Conservation (phyloP, 2,797 vertebrate genomes). For the Enteromius anoplus region DNA sequence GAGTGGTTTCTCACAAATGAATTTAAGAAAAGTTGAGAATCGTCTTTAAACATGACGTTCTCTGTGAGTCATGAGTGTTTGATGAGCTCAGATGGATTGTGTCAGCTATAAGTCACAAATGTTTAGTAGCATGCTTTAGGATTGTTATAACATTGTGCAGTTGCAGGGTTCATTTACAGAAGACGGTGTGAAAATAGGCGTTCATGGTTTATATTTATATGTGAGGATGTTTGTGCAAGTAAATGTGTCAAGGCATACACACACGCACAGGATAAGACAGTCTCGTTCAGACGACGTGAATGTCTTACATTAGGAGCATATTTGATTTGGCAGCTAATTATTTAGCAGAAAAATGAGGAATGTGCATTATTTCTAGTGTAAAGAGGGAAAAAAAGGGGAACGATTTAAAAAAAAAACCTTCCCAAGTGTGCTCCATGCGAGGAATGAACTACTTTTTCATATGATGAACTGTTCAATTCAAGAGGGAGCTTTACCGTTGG, state of each 20-base stretch:
- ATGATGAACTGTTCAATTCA: slow-evolving; percentile 71
- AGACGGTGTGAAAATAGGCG: not conserved
- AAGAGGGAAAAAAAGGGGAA: slow-evolving; percentile 59
- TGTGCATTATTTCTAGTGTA: slow-evolving; percentile 65
- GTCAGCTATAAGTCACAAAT: not conserved
- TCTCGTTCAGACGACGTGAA: slow-evolving; percentile 24
- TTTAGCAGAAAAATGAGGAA: slow-evolving; percentile 61
- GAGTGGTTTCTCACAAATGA: not conserved
- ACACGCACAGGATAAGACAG: not conserved
- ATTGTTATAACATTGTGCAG: no score
- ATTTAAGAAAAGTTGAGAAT: not conserved
- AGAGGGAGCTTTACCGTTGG: slow-evolving; percentile 69
- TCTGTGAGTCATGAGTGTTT: not conserved
- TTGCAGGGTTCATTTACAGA: not conserved
- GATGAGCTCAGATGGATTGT: not conserved
- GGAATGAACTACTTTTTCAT: slow-evolving; percentile 68
- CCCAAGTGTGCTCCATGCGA: slow-evolving; percentile 62
- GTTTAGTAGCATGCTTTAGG: no score
- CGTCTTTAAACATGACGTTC: not conserved
- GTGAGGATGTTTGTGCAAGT: not conserved
- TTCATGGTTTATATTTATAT: not conserved
- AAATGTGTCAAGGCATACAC: slow-evolving; percentile 2
- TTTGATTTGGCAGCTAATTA: slow-evolving; percentile 59
- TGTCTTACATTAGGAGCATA: slow-evolving; percentile 49
- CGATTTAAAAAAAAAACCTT: slow-evolving; percentile 56